phyloP scores from a whole-genome alignment of 2,888 invertebrate genomes.

The Eilema depressum region DNA sequence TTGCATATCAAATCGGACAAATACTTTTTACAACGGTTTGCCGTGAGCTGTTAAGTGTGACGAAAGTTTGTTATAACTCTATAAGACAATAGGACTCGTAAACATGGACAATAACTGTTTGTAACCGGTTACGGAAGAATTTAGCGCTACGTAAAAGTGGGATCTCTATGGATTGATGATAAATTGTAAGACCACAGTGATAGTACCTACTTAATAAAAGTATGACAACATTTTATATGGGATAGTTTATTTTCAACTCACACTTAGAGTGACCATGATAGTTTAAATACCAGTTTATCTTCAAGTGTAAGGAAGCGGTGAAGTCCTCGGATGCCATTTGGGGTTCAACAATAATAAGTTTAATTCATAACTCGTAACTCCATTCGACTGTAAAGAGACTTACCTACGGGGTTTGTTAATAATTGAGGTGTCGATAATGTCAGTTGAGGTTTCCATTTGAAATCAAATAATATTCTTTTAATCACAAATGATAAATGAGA shows the following conservation, averaged over 20 bases:
- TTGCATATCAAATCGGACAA: constrained; percentile 36
- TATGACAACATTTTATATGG: background rate
- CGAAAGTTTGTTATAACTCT: constrained; percentile 13
- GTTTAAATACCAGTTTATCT: too few species aligned
- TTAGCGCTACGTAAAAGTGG: background rate
- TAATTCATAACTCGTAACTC: background rate
- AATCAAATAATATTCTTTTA: background rate
- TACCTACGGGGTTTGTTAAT: too few species aligned
- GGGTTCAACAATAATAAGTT: too few species aligned
- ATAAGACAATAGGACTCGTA: constrained; percentile 2
- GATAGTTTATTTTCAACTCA: too few species aligned
- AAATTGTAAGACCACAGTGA: background rate
- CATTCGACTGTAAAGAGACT: background rate
- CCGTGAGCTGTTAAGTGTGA: constrained; percentile 15
- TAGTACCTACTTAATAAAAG: background rate
- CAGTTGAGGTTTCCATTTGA: background rate
- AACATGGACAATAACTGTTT: constrained; percentile 3
- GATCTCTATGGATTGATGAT: background rate
- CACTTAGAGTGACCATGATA: too few species aligned
- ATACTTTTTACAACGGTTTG: constrained; percentile 19
- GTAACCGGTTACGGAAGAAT: constrained; percentile 7
- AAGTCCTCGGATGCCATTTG: too few species aligned
- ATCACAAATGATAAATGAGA: too few species aligned
- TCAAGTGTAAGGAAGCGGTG: too few species aligned
- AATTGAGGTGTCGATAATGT: too few species aligned